Conservation (phyloP, 2,113 vertebrate genomes). For the Cottus gobio region DNA sequence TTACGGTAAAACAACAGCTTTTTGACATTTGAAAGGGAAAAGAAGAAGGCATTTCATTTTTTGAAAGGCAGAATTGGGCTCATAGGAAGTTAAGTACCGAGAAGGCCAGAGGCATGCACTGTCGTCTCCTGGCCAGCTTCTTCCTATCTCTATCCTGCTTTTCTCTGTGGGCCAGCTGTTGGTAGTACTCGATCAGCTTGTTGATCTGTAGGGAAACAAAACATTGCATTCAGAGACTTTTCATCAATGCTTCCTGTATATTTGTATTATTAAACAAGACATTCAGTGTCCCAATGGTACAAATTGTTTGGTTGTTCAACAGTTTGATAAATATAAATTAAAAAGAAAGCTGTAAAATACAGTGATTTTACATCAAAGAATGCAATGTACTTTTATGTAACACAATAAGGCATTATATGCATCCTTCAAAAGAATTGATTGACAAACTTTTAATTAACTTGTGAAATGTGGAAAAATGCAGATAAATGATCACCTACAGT, state of each 20-base stretch:
- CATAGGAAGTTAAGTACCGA: slow-evolving; percentile 86
- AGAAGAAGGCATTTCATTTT: slow-evolving; percentile 3
- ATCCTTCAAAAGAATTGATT: background rate
- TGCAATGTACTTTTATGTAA: background rate
- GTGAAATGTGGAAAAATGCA: background rate
- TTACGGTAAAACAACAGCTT: slow-evolving; percentile 4
- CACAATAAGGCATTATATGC: background rate
- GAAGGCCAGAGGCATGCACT: slow-evolving; percentile 95
- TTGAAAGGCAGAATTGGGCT: background rate
- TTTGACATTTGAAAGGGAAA: slow-evolving; percentile 25
- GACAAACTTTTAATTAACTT: background rate
- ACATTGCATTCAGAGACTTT: background rate
- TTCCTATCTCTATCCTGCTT: slow-evolving; percentile 96
- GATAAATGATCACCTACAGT: background rate
- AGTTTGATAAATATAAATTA: background rate
- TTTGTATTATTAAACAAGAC: background rate
- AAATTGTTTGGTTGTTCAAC: background rate
- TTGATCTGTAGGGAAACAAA: slow-evolving; percentile 87
- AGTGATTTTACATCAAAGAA: background rate
- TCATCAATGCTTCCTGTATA: background rate
- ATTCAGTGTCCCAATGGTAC: background rate
- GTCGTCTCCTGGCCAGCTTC: slow-evolving; percentile 94
- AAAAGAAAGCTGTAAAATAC: background rate
- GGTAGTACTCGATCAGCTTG: slow-evolving; percentile 98
- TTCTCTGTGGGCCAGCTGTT: slow-evolving; percentile 96